phyloP scores from a whole-genome alignment of 1,140 invertebrate genomes.

The Lasioglossum albipes region DNA sequence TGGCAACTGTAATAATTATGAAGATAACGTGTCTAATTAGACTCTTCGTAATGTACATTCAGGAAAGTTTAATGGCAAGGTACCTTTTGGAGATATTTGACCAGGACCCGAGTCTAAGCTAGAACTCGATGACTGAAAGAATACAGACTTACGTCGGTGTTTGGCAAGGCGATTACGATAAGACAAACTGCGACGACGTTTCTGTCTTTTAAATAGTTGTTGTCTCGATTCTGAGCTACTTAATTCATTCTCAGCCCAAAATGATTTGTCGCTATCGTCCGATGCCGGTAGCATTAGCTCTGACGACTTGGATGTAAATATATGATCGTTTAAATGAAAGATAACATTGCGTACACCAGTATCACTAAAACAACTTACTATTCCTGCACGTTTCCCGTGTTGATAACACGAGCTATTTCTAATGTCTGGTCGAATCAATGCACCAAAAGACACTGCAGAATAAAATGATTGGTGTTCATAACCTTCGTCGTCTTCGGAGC shows the following conservation, averaged over 20 bases:
- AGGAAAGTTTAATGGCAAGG: not conserved
- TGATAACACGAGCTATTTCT: conserved; percentile 39
- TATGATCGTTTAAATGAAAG: not conserved
- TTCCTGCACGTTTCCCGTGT: conserved; percentile 34
- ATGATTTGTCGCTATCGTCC: conserved; percentile 66
- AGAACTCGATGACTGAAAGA: conserved; percentile 41
- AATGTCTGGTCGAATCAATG: conserved; percentile 35
- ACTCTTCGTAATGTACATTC: not conserved
- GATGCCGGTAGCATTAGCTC: conserved; percentile 35
- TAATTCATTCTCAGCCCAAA: conserved; percentile 71
- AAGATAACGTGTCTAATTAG: not conserved
- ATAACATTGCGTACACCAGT: not conserved
- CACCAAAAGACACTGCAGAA: conserved; percentile 21
- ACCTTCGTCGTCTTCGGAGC: conserved; percentile 66
- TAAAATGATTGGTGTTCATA: conserved; percentile 44
- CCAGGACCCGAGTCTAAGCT: conserved; percentile 38
- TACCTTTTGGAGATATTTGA: conserved; percentile 42
- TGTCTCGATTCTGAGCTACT: conserved; percentile 64
- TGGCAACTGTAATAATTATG: conserved; percentile 32
- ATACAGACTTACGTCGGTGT: conserved; percentile 51
- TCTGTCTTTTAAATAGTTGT: conserved; percentile 49
- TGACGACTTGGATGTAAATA: conserved; percentile 41
- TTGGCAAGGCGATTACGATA: conserved; percentile 63
- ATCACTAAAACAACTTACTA: conserved; percentile 53
- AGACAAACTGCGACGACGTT: conserved; percentile 62